Evolutionary conservation across 2,797 vertebrate species (phyloP).

Genomic region (Poecilia picta): DNA sequence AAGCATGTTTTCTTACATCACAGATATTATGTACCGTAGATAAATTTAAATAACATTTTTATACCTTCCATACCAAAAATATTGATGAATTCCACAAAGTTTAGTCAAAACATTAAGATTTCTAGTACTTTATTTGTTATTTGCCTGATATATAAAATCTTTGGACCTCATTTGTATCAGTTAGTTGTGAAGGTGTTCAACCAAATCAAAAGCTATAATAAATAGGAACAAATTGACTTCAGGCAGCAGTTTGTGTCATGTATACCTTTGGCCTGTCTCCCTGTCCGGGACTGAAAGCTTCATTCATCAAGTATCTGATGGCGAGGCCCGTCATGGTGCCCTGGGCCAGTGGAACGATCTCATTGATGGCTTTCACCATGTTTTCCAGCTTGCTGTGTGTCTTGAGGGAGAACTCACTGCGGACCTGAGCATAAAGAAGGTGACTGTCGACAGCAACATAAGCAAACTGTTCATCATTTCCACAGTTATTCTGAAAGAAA

Average conservation of each 20-base stretch:
- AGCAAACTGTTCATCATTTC: background rate
- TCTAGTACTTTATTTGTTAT: background rate
- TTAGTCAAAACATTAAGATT: background rate
- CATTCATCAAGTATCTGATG: conserved; percentile 93
- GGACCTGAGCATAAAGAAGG: conserved; percentile 79
- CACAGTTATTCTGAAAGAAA: background rate
- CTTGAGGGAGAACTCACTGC: conserved; percentile 93
- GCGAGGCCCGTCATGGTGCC: conserved; percentile 98
- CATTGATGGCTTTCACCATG: conserved; percentile 91
- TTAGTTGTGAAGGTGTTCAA: background rate
- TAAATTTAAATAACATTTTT: background rate
- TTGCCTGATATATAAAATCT: background rate
- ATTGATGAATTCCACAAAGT: background rate
- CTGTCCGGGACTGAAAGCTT: conserved; percentile 87
- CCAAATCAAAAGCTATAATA: background rate
- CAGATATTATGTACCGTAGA: background rate
- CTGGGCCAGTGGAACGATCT: conserved; percentile 92
- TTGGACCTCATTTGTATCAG: background rate
- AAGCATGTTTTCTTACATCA: background rate
- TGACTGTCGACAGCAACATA: too few species aligned
- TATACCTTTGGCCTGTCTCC: conserved; percentile 86
- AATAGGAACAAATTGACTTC: background rate
- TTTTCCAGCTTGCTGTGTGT: conserved; percentile 78
- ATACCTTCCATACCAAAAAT: background rate
- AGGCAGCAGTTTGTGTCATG: background rate